Base-by-base conservation (phyloP, 1,140 invertebrate species). In the Dreissena rostriformis region DNA sequence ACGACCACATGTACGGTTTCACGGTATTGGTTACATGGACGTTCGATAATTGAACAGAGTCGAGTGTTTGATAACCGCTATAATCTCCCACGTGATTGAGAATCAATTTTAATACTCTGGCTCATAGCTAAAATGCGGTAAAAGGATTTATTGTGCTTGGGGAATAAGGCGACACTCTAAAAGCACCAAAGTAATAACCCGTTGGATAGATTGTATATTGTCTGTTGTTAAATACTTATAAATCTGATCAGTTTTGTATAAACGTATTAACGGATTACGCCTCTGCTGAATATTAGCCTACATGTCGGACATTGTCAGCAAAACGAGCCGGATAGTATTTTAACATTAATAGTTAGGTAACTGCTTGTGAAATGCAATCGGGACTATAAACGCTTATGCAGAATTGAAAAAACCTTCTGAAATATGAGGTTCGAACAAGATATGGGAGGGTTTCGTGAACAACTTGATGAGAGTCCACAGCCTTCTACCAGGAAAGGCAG, bases 341-440 rank as follows among this genome's bases (percentile, higher is more conserved):
- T n/a, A n/a, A n/a, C n/a, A 1, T 24, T 39, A 39, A 7, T 66
- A 51, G 24, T 66, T 11, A 22, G 28, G 26, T 12, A 6, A 28
- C 14, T 66, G 8, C 14, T 22, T 12, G 6, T 1, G 19, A 29
- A 11, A 63, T 28, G 14, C 51, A n/a, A 29, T 17, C 17, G 53
- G 6, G 66, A 49, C 8, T 26, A 12, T 24, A 55, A n/a, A 22
- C 15, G 15, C 12, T 1, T 49, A 22, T 15, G 10, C 22, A 24
- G 28, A 26, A 57, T 10, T 22, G 61, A 15, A 49, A 55, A n/a
- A 74, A 12, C n/a, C 15, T 7, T 12, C 12, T 11, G 24, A 22
- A 77, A 17, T 17, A 82, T 82, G 80, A 82, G 72, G 57, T 75
- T 75, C 55, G 72, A 74, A 51, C 26, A 66, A 22, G 14, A 15